Percentiles rank a stretch among this genome's conserved stretches.
These are phyloP conservation scores for Portevinia maculata DNA, from an alignment of 2,888 invertebrate genomes.

Conservation along the genomic window DNA sequence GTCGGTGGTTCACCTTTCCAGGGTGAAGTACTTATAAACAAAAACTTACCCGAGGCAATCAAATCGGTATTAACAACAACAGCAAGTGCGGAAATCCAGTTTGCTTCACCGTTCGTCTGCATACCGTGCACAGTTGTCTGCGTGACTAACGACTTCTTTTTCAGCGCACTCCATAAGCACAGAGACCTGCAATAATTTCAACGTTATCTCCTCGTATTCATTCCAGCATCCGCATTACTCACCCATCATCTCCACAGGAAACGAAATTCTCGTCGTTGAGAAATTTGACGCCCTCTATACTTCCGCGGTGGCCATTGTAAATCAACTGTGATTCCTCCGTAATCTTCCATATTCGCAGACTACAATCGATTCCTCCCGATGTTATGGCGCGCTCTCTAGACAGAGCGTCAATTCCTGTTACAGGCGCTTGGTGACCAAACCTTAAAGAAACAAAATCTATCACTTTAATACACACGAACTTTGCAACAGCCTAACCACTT, in stretches of 20 bases:
- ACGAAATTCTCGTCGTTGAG: slow-evolving; percentile 97
- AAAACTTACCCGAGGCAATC: slow-evolving; percentile 90
- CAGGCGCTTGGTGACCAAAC: slow-evolving; percentile 94
- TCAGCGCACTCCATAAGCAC: slow-evolving; percentile 91
- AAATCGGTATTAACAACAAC: slow-evolving; percentile 93
- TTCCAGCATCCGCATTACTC: slow-evolving; percentile 75
- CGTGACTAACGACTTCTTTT: slow-evolving; percentile 92
- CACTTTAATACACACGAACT: background rate
- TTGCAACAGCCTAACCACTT: slow-evolving; percentile 69
- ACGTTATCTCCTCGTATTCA: background rate
- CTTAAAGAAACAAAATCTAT: slow-evolving; percentile 74
- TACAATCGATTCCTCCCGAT: slow-evolving; percentile 93
- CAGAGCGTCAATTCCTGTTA: slow-evolving; percentile 94
- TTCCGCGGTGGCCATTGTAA: slow-evolving; percentile 92
- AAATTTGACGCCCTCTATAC: slow-evolving; percentile 94
- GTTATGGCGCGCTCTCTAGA: slow-evolving; percentile 93
- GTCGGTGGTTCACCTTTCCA: too few species aligned
- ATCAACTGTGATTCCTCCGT: slow-evolving; percentile 98
- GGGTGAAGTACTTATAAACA: too few species aligned
- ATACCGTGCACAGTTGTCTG: slow-evolving; percentile 89
- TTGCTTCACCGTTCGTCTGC: slow-evolving; percentile 87
- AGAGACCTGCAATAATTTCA: slow-evolving; percentile 83
- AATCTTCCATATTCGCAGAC: slow-evolving; percentile 97
- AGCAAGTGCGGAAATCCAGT: slow-evolving; percentile 94
- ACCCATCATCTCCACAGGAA: slow-evolving; percentile 96